Percentiles rank a stretch among this genome's conserved stretches.
Evolutionary conservation across 2,888 invertebrate species (phyloP).

Genomic region (Calephelis perditalis): DNA sequence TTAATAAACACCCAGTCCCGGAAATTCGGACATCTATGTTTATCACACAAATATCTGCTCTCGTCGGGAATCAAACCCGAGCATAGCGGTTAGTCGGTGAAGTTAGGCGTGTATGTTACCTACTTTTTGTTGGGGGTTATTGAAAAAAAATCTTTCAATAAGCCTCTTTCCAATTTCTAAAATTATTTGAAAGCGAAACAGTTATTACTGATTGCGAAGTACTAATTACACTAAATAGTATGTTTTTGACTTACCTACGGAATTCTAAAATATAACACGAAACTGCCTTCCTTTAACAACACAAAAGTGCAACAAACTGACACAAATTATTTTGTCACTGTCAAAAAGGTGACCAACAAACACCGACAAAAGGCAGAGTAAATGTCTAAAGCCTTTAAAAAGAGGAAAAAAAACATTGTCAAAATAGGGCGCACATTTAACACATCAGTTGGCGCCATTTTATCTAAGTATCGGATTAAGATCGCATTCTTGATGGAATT

Average conservation of each 20-base stretch:
- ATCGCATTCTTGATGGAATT: constrained; percentile 12
- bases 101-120: too few species aligned
- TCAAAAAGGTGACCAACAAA: constrained; percentile 10
- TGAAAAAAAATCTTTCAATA: too few species aligned
- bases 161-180: too few species aligned
- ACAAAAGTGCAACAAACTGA: constrained; percentile 8
- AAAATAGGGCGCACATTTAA: constrained; percentile 56
- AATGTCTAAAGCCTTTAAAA: constrained; percentile 1
- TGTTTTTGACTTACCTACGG: not conserved
- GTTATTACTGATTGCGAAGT: too few species aligned
- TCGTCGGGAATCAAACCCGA: too few species aligned
- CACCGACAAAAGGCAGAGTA: constrained; percentile 7
- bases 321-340: constrained; percentile 12
- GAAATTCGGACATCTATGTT: too few species aligned
- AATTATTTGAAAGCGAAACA: too few species aligned
- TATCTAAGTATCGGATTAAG: constrained; percentile 16
- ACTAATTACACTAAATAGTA: too few species aligned
- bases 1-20: too few species aligned
- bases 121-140: too few species aligned
- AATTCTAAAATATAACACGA: not conserved
- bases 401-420: constrained; percentile 42
- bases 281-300: not conserved
- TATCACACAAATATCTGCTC: too few species aligned
- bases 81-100: too few species aligned
- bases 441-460: constrained; percentile 59